These are phyloP conservation scores for Melanostoma mellinum DNA, from an alignment of 2,888 invertebrate species.

Conservation along the genomic window DNA sequence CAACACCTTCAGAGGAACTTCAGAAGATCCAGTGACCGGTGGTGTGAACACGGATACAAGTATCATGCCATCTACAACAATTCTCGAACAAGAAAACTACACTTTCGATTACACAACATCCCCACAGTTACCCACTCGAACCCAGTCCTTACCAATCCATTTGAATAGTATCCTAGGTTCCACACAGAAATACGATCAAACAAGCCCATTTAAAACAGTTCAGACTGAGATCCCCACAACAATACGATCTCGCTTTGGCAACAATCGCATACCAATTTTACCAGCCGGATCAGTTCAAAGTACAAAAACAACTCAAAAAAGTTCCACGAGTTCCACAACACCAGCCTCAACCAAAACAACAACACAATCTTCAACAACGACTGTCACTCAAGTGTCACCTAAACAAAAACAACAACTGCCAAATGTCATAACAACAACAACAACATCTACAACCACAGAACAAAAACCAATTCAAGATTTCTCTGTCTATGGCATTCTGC, in stretches of 20 bases:
- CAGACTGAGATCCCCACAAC: conserved; percentile 59
- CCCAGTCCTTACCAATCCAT: conserved; percentile 64
- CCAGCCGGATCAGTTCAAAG: conserved; percentile 41
- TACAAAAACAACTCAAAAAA: conserved; percentile 9
- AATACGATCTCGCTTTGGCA: conserved; percentile 67
- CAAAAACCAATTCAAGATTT: conserved; percentile 83
- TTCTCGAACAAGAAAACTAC: conserved; percentile 32
- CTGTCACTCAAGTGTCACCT: conserved; percentile 49
- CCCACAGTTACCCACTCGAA: conserved; percentile 44
- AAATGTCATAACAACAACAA: conserved; percentile 48
- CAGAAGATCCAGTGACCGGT: conserved; percentile 49
- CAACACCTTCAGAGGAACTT: conserved; percentile 11
- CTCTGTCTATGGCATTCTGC: conserved; percentile 89
- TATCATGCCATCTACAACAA: conserved; percentile 27
- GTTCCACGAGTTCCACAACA: conserved; percentile 48
- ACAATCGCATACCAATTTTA: conserved; percentile 58
- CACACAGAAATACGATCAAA: conserved; percentile 70
- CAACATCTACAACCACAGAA: conserved; percentile 76
- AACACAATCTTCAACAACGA: conserved; percentile 81
- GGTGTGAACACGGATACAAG: conserved; percentile 53
- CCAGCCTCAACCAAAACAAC: conserved; percentile 57
- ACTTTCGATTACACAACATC: conserved; percentile 38
- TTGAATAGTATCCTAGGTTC: conserved; percentile 69
- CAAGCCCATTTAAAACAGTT: conserved; percentile 64
- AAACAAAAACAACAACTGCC: conserved; percentile 55